Percentiles rank a stretch among this genome's conserved stretches.
phyloP scores from a whole-genome alignment of 1,140 invertebrate species.

The Sycobia sp. region DNA sequence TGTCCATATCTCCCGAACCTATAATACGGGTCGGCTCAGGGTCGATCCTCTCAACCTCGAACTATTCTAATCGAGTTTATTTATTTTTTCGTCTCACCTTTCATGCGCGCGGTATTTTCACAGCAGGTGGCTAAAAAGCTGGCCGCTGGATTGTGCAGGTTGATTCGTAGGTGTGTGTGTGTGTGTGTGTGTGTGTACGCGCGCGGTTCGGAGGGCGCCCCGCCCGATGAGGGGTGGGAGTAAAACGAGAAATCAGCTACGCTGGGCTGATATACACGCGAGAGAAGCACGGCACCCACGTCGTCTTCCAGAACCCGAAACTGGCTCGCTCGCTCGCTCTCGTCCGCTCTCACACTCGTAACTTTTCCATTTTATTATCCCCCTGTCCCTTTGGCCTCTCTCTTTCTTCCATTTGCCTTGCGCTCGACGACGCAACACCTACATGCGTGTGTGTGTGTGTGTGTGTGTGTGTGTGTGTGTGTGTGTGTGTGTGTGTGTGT shows the following conservation, averaged over 20 bases:
- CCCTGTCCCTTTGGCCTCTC: neutral
- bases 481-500: too few relatives aligned
- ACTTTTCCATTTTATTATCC: slow-evolving; percentile 29
- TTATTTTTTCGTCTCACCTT: slow-evolving; percentile 19
- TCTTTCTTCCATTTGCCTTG: too few relatives aligned
- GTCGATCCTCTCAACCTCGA: too few relatives aligned
- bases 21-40: neutral
- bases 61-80: slow-evolving; percentile 26
- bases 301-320: neutral
- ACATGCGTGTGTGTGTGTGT: too few relatives aligned
- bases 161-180: neutral
- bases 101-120: slow-evolving; percentile 12
- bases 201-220: too few relatives aligned
- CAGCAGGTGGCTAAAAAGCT: slow-evolving; percentile 25
- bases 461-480: too few relatives aligned
- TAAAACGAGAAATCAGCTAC: slow-evolving; percentile 1
- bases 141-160: neutral
- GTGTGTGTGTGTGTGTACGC: too few relatives aligned
- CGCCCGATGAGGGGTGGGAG: neutral
- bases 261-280: neutral
- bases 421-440: neutral
- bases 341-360: slow-evolving; percentile 3
- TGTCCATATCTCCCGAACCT: neutral
- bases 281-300: neutral
- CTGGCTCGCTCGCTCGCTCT: neutral